A percentile compares a stretch with the other conserved stretches of the same genome.
These are phyloP conservation scores for Pseudomyrmex gracilis DNA, from an alignment of 1,140 invertebrate species.

Conservation along the genomic window DNA sequence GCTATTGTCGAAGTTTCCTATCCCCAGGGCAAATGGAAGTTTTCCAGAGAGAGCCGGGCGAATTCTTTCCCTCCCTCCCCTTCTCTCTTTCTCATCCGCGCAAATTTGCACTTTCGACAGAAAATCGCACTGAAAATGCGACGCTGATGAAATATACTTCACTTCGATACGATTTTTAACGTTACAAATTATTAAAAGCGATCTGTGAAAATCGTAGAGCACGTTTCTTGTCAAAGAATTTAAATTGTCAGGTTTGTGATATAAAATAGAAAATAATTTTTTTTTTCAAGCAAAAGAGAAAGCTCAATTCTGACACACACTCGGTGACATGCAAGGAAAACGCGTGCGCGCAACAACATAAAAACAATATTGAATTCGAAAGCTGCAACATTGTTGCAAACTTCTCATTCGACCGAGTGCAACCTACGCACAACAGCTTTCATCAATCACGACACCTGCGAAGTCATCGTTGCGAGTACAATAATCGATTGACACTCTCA, in stretches of 20 bases:
- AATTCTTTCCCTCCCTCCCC: slow-evolving; percentile 3
- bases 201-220: too few species aligned
- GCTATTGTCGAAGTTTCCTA: slow-evolving; percentile 44
- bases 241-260: too few species aligned
- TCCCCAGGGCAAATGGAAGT: slow-evolving; percentile 52
- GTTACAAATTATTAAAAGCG: neutral
- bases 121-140: slow-evolving; percentile 32
- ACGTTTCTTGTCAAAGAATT: too few species aligned
- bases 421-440: slow-evolving; percentile 39
- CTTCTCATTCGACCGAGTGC: slow-evolving; percentile 22
- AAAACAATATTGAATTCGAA: slow-evolving; percentile 45
- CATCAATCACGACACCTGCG: slow-evolving; percentile 52
- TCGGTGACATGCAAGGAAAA: slow-evolving; percentile 35
- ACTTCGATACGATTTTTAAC: neutral
- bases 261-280: too few species aligned
- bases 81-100: slow-evolving; percentile 18
- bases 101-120: slow-evolving; percentile 52
- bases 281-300: too few species aligned
- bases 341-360: slow-evolving; percentile 3
- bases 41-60: slow-evolving; percentile 58
- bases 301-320: neutral
- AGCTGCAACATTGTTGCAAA: slow-evolving; percentile 29
- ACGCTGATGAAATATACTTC: neutral
- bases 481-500: slow-evolving; percentile 55
- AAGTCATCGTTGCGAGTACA: slow-evolving; percentile 48